phyloP scores from a whole-genome alignment of 2,113 vertebrate species.

The Hymenochirus boettgeri region DNA sequence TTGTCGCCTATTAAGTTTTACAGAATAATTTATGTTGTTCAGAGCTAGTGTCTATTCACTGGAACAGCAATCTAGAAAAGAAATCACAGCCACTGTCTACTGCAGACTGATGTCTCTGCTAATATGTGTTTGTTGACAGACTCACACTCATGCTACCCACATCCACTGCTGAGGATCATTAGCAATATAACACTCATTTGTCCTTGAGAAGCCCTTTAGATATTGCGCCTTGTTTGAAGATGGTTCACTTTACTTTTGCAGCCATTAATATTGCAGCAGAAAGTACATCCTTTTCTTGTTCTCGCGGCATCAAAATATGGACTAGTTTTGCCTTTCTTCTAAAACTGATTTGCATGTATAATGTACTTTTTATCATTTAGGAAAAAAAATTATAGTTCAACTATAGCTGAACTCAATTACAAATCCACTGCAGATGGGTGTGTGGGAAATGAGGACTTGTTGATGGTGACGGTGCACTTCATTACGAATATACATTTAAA shows the following conservation, averaged over 20 bases:
- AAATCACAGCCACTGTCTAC: not conserved
- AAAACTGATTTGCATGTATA: not conserved
- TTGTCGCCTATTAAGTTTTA: not conserved
- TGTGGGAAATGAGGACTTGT: slow-evolving; percentile 1
- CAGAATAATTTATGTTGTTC: not conserved
- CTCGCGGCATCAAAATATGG: not conserved
- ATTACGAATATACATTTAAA: slow-evolving; percentile 14
- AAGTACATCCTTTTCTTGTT: not conserved
- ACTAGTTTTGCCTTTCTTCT: not conserved
- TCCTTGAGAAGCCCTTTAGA: not conserved
- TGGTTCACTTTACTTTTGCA: not conserved
- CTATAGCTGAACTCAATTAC: not conserved
- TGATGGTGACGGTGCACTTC: slow-evolving; percentile 9
- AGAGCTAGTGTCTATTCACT: not conserved
- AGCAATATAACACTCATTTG: not conserved
- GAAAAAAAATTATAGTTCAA: not conserved
- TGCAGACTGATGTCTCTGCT: not conserved
- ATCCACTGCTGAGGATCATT: not conserved
- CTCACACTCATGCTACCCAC: not conserved
- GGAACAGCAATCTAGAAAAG: not conserved
- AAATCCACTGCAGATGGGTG: not conserved
- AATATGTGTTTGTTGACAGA: not conserved
- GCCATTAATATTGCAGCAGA: not conserved
- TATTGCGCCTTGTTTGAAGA: not conserved
- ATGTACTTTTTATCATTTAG: not conserved